Evolutionary conservation across 2,888 invertebrate genomes (phyloP), one percentile per base, ranked within the genome.

Genomic region (Lithosia quadra): DNA sequence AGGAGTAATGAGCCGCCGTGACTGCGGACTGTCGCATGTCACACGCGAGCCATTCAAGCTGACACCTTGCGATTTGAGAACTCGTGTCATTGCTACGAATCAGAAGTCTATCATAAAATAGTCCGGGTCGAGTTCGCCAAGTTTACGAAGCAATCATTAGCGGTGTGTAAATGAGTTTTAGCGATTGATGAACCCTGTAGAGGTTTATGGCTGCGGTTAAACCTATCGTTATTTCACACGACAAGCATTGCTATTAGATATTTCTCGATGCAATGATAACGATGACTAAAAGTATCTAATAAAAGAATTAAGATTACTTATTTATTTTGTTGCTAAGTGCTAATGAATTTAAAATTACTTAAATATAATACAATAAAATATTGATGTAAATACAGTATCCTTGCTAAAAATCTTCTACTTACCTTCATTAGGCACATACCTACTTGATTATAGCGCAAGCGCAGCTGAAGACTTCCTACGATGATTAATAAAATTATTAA

Each of bases 1-100:
- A 77, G 78, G 79, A 83, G 79, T 87, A 85, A 85, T 83, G 82
- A 86, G 81, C 76, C 77, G 74, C 76, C 83, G 83, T 80, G 84
- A 83, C 83, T 73, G 28, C 43, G 22, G 24, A 24, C 34, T 56
- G 61, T 78, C 70, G 81, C 84, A 75, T 81, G 81, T 78, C 70
- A 78, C 82, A 84, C 83, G 82, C 84, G 77, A 82, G 34, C n/a
- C 11, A 53, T 59, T 24, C 39, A 24, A 21, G 13, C n/a, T 21
- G 3, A 8, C 22, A 60, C 60, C 21, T 36, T 33, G 57, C 34
- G n/a, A n/a, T 58, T 28, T 33, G 58, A 58, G 57, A 28, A 13
- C 57, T 57, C 28, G 57, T 57, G 57, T 61, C 22, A 43, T 4
- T 49, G 49, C 49, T 5, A 18, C 49, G 8, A 18, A 49, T 49